Percentiles rank a stretch among this genome's conserved stretches.
phyloP scores from a whole-genome alignment of 2,888 invertebrate species.

The Zygaena filipendulae region DNA sequence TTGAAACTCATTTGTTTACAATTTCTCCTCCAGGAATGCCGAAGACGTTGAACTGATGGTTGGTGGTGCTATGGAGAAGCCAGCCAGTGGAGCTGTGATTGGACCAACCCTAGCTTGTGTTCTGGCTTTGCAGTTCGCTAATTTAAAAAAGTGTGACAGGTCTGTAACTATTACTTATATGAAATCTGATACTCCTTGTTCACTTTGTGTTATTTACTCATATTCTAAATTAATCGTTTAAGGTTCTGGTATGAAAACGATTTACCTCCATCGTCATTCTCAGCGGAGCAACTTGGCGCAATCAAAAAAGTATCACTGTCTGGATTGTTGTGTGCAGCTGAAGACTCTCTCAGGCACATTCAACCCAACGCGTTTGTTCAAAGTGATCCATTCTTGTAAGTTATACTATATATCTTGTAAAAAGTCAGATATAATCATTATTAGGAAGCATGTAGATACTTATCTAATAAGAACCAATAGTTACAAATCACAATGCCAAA shows the following conservation, averaged over 20 bases:
- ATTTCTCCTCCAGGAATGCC: slow-evolving; percentile 67
- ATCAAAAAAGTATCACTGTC: slow-evolving; percentile 83
- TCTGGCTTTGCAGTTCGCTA: slow-evolving; percentile 83
- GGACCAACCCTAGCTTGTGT: slow-evolving; percentile 93
- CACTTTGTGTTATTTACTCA: too few species aligned
- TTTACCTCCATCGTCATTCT: slow-evolving; percentile 86
- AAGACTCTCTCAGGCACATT: slow-evolving; percentile 74
- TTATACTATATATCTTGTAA: too few species aligned
- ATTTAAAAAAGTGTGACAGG: slow-evolving; percentile 84
- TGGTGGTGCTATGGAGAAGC: slow-evolving; percentile 84
- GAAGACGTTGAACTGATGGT: slow-evolving; percentile 88
- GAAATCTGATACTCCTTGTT: too few species aligned
- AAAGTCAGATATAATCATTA: too few species aligned
- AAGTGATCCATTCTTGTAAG: slow-evolving; percentile 87
- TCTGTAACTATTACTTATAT: too few species aligned
- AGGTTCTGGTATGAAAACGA: slow-evolving; percentile 97
- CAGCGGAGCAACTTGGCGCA: slow-evolving; percentile 80
- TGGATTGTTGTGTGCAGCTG: slow-evolving; percentile 82
- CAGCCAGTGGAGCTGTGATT: slow-evolving; percentile 82
- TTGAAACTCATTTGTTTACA: too few species aligned
- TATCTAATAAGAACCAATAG: too few species aligned
- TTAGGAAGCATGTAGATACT: too few species aligned
- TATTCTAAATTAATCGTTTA: too few species aligned
- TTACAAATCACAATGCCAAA: too few species aligned
- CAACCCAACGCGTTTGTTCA: slow-evolving; percentile 89